Base-by-base conservation (phyloP, 2,888 invertebrate genomes). In the Liopterus haemorrhoidalis region DNA sequence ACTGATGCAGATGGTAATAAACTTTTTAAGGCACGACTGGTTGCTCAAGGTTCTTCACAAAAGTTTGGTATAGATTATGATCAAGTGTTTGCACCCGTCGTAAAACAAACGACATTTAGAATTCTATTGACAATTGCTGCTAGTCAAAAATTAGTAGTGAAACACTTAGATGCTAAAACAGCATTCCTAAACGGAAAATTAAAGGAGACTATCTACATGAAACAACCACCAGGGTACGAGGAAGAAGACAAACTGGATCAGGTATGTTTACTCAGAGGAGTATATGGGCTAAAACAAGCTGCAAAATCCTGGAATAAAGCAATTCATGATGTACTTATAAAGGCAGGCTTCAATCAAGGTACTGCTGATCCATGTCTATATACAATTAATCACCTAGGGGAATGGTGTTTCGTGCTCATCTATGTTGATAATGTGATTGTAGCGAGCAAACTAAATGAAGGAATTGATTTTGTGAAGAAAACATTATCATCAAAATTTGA, bases 111-210 rank as follows among this genome's bases (percentile, higher is more conserved):
- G 21, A 50, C 54, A 8, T 49, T 58, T 18, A 30, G 56, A 32
- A 16, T 53, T 9, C 33, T 57, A 20, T 31, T 53, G 11, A 37
- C 51, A 12, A 37, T 42, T 14, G 45, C 43, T 15, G 19, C 33
- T 16, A 33, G 32, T n/a, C n/a, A n/a, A n/a, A n/a, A n/a, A n/a
- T n/a, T n/a, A n/a, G n/a, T n/a, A 11, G 32, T 15, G 16, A 27
- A 41, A 19, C 20, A 31, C 22, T 24, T 33, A 2, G 20, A n/a
- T n/a, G n/a, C n/a, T n/a, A n/a, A n/a, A 44, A 57, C 56, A 22
- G 59, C 59, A 2, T 60, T 58, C 28, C 36, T 58, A 1, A 55
- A 59, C 42, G 56, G 56, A 1, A 43, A 52, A 15, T 22, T 57
- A 15, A 20, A 24, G 3, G 41, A 32, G 9, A 22, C 12, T 9